These are phyloP conservation scores for Colletes gigas DNA, from an alignment of 1,140 invertebrate species.

Conservation along the genomic window DNA sequence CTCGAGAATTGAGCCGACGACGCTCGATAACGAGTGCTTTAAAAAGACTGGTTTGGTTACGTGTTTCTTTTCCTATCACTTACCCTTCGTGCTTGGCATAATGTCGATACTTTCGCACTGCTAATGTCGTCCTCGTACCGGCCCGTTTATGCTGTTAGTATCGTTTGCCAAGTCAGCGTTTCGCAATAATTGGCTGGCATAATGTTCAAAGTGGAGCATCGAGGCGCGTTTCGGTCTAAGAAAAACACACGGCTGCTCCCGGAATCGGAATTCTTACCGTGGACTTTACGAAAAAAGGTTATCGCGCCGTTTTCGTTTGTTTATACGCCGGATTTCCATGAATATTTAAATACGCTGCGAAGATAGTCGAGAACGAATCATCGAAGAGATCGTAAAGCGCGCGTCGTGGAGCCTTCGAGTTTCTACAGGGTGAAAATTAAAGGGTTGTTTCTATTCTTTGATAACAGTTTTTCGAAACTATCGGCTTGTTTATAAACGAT, in stretches of 20 bases:
- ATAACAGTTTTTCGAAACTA: too few relatives aligned
- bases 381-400: too few relatives aligned
- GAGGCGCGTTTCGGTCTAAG: neutral
- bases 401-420: too few relatives aligned
- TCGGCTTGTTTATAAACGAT: too few relatives aligned
- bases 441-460: too few relatives aligned
- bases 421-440: too few relatives aligned
- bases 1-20: neutral
- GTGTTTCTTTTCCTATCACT: slow-evolving; percentile 36
- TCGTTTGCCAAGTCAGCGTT: slow-evolving; percentile 55
- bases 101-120: slow-evolving; percentile 36
- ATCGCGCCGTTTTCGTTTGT: slow-evolving; percentile 7
- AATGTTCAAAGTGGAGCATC: slow-evolving; percentile 32
- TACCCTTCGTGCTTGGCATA: slow-evolving; percentile 57
- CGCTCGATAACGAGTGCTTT: neutral
- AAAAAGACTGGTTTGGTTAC: neutral
- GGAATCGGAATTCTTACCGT: neutral
- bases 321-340: neutral
- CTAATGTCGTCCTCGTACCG: slow-evolving; percentile 16
- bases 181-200: slow-evolving; percentile 33
- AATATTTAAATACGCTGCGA: too few relatives aligned
- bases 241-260: neutral
- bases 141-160: slow-evolving; percentile 23
- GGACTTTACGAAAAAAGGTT: neutral
- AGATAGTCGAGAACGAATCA: too few relatives aligned